Percentiles rank a stretch among this genome's conserved stretches.
phyloP scores from a whole-genome alignment of 2,797 vertebrate genomes.

The Myotis daubentonii region DNA sequence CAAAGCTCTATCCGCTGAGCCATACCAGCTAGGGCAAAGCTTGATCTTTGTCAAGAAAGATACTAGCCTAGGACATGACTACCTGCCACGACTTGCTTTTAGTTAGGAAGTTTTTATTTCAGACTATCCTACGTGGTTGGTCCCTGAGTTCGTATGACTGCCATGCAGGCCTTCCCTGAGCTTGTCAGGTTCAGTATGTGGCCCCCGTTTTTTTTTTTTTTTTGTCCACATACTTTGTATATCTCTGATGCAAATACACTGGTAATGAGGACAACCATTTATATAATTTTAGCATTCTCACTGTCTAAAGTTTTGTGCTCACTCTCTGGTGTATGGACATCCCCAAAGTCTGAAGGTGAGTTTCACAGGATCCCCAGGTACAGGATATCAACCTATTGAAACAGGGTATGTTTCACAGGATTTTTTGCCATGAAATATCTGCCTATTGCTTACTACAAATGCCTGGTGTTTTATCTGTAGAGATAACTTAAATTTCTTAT shows the following conservation, averaged over 20 bases:
- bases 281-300: background rate
- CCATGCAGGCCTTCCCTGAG: background rate
- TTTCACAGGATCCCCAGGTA: background rate
- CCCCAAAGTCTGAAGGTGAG: background rate
- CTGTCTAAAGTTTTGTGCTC: background rate
- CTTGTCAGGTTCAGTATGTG: background rate
- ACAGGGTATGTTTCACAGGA: background rate
- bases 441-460: background rate
- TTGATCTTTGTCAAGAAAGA: background rate
- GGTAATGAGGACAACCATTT: background rate
- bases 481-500: constrained; percentile 1
- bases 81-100: background rate
- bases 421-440: background rate
- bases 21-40: background rate
- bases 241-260: background rate
- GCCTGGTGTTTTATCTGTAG: constrained; percentile 39
- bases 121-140: background rate
- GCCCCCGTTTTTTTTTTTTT: background rate
- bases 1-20: too few relatives aligned
- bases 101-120: background rate
- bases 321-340: background rate
- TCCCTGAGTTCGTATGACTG: background rate
- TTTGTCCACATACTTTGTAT: background rate
- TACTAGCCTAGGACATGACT: background rate
- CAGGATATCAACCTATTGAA: background rate